Percentiles rank a stretch among this genome's conserved stretches.
Conservation (phyloP, 2,113 vertebrate species). For the Dendrocopos noguchii region DNA sequence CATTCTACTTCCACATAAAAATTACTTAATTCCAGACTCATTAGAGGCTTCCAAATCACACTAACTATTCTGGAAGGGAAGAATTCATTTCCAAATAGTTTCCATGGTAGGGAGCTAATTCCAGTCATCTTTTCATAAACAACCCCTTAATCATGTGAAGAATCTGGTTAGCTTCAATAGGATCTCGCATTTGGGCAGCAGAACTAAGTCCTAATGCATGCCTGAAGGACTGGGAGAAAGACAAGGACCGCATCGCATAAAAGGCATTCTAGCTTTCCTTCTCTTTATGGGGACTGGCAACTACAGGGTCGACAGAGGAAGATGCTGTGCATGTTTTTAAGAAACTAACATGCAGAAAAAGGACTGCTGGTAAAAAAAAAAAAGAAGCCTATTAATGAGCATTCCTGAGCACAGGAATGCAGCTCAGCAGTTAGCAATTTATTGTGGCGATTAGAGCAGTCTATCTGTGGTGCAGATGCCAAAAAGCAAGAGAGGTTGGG, state of each 20-base stretch:
- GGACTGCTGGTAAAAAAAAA: not conserved
- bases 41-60: constrained; percentile 43
- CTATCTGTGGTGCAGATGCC: not conserved
- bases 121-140: constrained; percentile 45
- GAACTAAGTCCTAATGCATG: not conserved
- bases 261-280: not conserved
- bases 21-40: constrained; percentile 31
- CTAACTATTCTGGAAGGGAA: constrained; percentile 46
- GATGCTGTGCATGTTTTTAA: not conserved
- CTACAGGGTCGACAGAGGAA: not conserved
- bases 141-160: constrained; percentile 28
- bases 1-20: constrained; percentile 35
- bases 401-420: constrained; percentile 40
- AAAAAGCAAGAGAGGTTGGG: constrained; percentile 15
- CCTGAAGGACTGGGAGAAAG: constrained; percentile 35
- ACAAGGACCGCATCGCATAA: constrained; percentile 1
- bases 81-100: constrained; percentile 57
- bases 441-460: not conserved
- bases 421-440: constrained; percentile 32
- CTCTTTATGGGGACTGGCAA: not conserved
- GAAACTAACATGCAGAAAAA: constrained; percentile 30
- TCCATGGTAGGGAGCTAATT: constrained; percentile 40
- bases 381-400: constrained; percentile 35
- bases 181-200: constrained; percentile 4
- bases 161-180: constrained; percentile 35